phyloP scores from a whole-genome alignment of 2,888 invertebrate genomes.

The Imbricaverruca yamaguchii region DNA sequence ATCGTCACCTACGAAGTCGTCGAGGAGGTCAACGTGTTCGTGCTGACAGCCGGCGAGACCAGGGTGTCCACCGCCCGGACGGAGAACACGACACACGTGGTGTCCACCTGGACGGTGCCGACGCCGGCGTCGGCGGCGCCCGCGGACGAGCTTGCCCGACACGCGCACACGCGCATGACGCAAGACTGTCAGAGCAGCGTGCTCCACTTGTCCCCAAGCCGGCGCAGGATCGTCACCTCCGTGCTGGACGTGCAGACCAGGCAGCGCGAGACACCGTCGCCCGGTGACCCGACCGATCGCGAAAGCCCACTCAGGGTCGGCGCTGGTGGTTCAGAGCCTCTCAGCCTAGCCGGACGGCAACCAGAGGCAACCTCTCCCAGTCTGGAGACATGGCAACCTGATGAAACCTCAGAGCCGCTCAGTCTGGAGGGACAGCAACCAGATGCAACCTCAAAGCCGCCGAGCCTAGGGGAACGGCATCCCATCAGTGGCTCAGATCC shows the following conservation, averaged over 20 bases:
- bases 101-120: too few relatives aligned
- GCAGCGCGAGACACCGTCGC: not conserved
- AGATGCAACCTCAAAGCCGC: not conserved
- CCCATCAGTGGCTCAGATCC: not conserved
- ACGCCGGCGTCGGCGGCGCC: too few relatives aligned
- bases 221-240: not conserved
- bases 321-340: not conserved
- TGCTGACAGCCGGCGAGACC: not conserved
- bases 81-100: too few relatives aligned
- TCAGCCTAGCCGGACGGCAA: not conserved
- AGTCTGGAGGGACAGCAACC: not conserved
- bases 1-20: not conserved
- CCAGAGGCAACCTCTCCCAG: not conserved
- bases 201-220: not conserved
- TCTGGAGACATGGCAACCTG: not conserved
- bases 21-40: conserved; percentile 3
- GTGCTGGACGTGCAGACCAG: not conserved
- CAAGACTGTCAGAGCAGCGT: not conserved
- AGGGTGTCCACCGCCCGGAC: not conserved
- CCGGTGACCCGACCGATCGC: not conserved
- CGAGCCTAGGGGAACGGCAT: not conserved
- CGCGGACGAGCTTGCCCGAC: too few relatives aligned
- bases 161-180: not conserved
- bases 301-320: not conserved
- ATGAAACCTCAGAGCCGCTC: not conserved